Evolutionary conservation across 1,140 invertebrate species (phyloP), one percentile per base, ranked within the genome.

Genomic region (Sitobion miscanthi): DNA sequence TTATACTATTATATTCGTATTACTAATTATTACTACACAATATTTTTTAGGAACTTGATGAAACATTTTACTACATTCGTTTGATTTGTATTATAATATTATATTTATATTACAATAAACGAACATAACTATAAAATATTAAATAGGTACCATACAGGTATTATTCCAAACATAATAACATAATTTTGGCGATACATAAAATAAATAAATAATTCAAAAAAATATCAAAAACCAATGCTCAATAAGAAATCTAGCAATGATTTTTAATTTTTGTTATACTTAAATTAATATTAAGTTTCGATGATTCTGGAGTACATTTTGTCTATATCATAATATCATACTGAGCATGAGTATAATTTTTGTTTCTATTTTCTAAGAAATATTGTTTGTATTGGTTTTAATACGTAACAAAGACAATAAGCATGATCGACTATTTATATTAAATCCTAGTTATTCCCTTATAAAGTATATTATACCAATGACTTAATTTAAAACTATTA

Each of bases 361-460:
- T 77, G 30, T 62, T 62, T n/a, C 30, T n/a, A 14, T 77, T 77
- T 35, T 77, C 4, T 77, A n/a, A 77, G 14, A 77, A 77, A 77
- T n/a, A n/a, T 69, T 69, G 30, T 77, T n/a, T 77, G 14, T n/a
- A 77, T 69, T 69, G 30, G 62, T 69, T 69, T 69, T 69, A 69
- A 69, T 77, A n/a, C 62, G 30, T 77, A 77, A 77, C n/a, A 77
- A 77, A 77, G 62, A 77, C 62, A 77, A 77, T 77, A 77, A 77
- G n/a, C 30, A 77, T n/a, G 62, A 35, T 17, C 62, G 14, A 77
- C 62, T n/a, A 77, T n/a, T 77, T 4, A 17, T n/a, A 17, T 77
- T 1, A 35, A 77, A n/a, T 17, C 62, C 14, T n/a, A 77, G n/a
- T 77, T 69, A 17, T 77, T 77, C 62, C 62, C n/a, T 20, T 77